Percentiles rank a stretch among this genome's conserved stretches.
phyloP scores from a whole-genome alignment of 2,888 invertebrate species.

The Ophion ventricosus region DNA sequence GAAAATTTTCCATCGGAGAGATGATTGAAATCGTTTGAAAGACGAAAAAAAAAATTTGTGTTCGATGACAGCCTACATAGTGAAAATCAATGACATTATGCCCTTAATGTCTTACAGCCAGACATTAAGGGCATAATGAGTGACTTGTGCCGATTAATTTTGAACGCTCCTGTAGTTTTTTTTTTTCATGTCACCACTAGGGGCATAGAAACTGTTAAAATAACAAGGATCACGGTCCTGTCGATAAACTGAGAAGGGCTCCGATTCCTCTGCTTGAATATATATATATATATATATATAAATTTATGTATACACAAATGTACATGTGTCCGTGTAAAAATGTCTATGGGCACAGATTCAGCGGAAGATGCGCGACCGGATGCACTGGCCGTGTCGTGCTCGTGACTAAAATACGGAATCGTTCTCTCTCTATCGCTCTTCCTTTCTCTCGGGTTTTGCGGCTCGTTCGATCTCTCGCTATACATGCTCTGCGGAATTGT shows the following conservation, averaged over 20 bases:
- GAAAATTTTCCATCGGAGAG: too few species aligned
- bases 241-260: neutral
- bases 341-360: conserved; percentile 36
- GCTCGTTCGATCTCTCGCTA: conserved; percentile 57
- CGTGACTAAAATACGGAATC: conserved; percentile 66
- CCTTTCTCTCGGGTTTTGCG: conserved; percentile 38
- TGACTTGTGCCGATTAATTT: too few species aligned
- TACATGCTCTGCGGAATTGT: conserved; percentile 49
- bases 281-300: neutral
- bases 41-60: too few species aligned
- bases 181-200: neutral
- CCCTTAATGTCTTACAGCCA: too few species aligned
- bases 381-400: conserved; percentile 62
- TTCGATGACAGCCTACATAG: too few species aligned
- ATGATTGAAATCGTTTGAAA: too few species aligned
- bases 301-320: neutral
- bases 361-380: conserved; percentile 67
- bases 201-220: neutral
- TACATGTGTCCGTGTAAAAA: neutral
- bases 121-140: too few species aligned
- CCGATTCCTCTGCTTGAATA: neutral
- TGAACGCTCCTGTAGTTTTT: neutral
- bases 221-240: conserved; percentile 1
- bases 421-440: neutral
- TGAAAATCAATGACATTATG: too few species aligned